Percentiles rank a stretch among this genome's conserved stretches.
These are phyloP conservation scores for Carettochelys insculpta DNA, from an alignment of 2,113 vertebrate genomes.

Conservation along the genomic window DNA sequence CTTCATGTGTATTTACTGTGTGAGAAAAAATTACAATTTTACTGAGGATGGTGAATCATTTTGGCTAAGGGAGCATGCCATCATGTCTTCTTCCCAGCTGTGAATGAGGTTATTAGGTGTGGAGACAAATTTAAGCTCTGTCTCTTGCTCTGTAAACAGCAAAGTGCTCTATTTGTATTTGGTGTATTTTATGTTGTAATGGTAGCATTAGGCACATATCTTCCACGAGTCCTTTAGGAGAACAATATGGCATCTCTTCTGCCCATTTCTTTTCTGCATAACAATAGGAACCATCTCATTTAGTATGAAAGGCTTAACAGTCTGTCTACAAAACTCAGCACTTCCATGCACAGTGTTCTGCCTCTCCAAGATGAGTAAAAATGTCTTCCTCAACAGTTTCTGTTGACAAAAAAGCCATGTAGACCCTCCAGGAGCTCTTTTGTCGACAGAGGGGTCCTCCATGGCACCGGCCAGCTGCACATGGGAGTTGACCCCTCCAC, in stretches of 20 bases:
- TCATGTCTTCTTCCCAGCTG: slow-evolving; percentile 48
- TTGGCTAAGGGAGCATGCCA: slow-evolving; percentile 48
- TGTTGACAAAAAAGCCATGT: too few species aligned
- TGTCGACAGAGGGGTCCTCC: too few species aligned
- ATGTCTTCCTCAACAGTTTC: too few species aligned
- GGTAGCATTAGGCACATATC: slow-evolving; percentile 5
- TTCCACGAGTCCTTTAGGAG: neutral
- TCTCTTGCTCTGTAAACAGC: slow-evolving; percentile 39
- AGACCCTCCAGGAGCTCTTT: too few species aligned
- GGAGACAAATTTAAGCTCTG: slow-evolving; percentile 49
- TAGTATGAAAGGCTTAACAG: neutral
- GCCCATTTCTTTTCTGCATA: neutral
- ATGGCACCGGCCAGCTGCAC: too few species aligned
- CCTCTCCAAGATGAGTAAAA: too few species aligned
- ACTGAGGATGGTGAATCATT: slow-evolving; percentile 67
- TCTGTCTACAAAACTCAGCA: too few species aligned
- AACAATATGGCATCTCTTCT: neutral
- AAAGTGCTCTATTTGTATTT: slow-evolving; percentile 29
- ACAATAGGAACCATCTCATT: neutral
- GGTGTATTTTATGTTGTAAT: slow-evolving; percentile 35
- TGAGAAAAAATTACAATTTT: slow-evolving; percentile 59
- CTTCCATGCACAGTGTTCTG: too few species aligned
- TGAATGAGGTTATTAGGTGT: slow-evolving; percentile 59
- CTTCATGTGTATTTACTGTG: slow-evolving; percentile 63
- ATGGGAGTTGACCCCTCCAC: too few species aligned